Evolutionary conservation across 2,113 vertebrate genomes (phyloP).

Genomic region (Strix uralensis): DNA sequence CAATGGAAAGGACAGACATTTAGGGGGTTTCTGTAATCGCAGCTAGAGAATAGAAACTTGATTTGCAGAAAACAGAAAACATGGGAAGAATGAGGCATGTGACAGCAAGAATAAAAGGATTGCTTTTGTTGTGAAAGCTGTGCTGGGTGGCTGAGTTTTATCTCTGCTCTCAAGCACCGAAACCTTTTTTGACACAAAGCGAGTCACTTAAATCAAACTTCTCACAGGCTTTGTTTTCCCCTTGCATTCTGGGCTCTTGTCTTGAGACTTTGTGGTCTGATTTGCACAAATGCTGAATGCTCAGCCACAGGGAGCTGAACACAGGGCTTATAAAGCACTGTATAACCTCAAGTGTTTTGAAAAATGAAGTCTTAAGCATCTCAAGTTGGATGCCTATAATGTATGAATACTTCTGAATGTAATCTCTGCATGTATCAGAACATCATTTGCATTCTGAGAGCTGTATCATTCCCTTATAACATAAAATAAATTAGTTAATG

Average conservation of each 20-base stretch:
- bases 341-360: background rate
- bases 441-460: constrained; percentile 22
- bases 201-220: background rate
- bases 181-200: background rate
- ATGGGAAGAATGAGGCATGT: background rate
- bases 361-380: background rate
- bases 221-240: background rate
- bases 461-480: constrained; percentile 9
- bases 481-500: constrained; percentile 28
- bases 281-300: background rate
- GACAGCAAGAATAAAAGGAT: background rate
- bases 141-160: background rate
- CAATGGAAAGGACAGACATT: background rate
- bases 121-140: background rate
- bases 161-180: background rate
- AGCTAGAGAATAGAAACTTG: background rate
- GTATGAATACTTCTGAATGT: background rate
- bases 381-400: background rate
- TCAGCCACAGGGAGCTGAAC: background rate
- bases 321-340: background rate
- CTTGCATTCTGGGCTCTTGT: background rate
- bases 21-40: background rate
- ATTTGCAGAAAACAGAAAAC: background rate
- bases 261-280: background rate
- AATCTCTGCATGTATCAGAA: constrained; percentile 21